phyloP scores from a whole-genome alignment of 2,797 vertebrate species.

The Pipistrellus pygmaeus region DNA sequence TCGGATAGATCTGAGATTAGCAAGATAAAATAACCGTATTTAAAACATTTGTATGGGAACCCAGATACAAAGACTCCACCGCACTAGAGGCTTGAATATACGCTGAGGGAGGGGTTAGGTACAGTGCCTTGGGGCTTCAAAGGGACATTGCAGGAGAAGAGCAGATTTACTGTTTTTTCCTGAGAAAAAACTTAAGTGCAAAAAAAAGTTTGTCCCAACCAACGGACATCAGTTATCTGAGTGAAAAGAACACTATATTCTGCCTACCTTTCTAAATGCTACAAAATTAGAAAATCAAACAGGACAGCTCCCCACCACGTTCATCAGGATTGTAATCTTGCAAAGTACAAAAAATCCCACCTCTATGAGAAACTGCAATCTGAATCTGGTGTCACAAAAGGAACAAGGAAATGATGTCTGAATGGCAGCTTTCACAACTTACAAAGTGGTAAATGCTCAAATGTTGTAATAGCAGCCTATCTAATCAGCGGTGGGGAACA shows the following conservation, averaged over 20 bases:
- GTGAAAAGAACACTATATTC: too few relatives aligned
- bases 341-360: not conserved
- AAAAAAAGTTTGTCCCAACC: not conserved
- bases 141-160: not conserved
- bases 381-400: not conserved
- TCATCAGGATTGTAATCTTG: not conserved
- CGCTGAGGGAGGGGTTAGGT: not conserved
- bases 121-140: not conserved
- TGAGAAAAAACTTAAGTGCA: not conserved
- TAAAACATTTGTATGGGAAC: not conserved
- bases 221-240: too few relatives aligned
- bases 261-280: too few relatives aligned
- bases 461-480: not conserved
- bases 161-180: not conserved
- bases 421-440: not conserved
- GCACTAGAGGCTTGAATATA: not conserved
- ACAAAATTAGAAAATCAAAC: not conserved
- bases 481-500: too few relatives aligned
- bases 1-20: not conserved
- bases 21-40: not conserved
- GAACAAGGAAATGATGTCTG: not conserved
- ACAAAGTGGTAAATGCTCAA: not conserved
- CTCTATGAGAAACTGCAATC: not conserved
- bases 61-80: accelerated
- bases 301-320: not conserved